Base-by-base conservation (phyloP, 2,113 vertebrate species). In the Neolamprologus tretocephalus region DNA sequence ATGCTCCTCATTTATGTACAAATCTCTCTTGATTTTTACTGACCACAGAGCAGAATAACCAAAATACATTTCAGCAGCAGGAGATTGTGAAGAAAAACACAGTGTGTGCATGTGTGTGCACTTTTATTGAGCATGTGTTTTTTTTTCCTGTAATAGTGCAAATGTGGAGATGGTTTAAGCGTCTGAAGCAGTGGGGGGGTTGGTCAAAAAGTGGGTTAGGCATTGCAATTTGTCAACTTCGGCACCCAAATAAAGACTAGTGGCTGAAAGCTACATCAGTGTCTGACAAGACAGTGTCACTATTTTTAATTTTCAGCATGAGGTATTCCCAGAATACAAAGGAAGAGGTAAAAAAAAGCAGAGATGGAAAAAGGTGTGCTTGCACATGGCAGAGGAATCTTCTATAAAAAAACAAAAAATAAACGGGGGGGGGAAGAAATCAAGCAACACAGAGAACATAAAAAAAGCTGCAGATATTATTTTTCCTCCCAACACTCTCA, bases 221-320 rank as follows among this genome's bases (percentile, higher is more conserved):
- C 40, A 28, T 28, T 47, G 21, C 71, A 75, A 28, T 11, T 49
- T 75, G 42, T 31, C 42, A 78, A 49, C 16, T 49, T 49, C 0
- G 2, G 9, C 23, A 31, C 16, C 9, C 71, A 75, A 75, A 75
- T 19, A 28, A 75, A 75, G 23, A 5, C 71, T 75, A 47, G 23
- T 5, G 31, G 23, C 71, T 75, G 71, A 75, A 75, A 75, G 35
- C 90, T 73, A 79, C 71, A 80, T 92, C 85, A 78, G 79, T n/a
- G 71, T 83, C 87, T 89, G 94, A 91, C 89, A 88, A 90, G 57
- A 58, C 7, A 4, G 40, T 54, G 81, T 91, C 54, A 87, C 86
- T 87, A 81, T 91, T 95, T 94, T 92, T 84, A 90, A 93, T 93
- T 92, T 94, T 80, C 57, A 88, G 87, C 89, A 88, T 81, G 61